These are phyloP conservation scores for Scatophagus argus DNA, from an alignment of 2,113 vertebrate species.

Conservation along the genomic window DNA sequence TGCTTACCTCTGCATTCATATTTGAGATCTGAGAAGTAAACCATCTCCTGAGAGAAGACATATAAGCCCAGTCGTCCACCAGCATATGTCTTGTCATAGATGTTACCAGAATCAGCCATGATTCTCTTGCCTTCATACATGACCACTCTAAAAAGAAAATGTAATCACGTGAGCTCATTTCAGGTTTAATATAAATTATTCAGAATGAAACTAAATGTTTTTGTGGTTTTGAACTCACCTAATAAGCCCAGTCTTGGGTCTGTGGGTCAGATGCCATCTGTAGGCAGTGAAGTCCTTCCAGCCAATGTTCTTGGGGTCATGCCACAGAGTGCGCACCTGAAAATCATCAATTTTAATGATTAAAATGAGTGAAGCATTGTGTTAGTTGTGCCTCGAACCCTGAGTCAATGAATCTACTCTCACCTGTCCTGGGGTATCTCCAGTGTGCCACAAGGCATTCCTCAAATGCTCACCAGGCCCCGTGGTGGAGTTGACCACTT, in stretches of 20 bases:
- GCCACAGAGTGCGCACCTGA: slow-evolving; percentile 97
- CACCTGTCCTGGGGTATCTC: slow-evolving; percentile 96
- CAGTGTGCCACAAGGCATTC: slow-evolving; percentile 98
- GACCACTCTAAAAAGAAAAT: slow-evolving; percentile 86
- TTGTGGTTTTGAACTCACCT: slow-evolving; percentile 82
- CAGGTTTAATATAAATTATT: neutral
- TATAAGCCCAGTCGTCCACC: slow-evolving; percentile 96
- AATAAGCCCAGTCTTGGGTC: slow-evolving; percentile 97
- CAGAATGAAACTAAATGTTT: neutral
- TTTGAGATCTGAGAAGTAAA: slow-evolving; percentile 99
- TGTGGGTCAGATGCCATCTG: slow-evolving; percentile 97
- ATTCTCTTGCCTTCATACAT: slow-evolving; percentile 99
- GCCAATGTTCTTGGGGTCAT: slow-evolving; percentile 96
- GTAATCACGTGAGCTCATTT: slow-evolving; percentile 25
- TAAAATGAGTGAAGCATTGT: neutral
- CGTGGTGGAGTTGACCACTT: slow-evolving; percentile 97
- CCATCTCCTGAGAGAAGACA: slow-evolving; percentile 99
- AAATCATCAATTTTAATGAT: slow-evolving; percentile 27
- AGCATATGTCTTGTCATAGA: slow-evolving; percentile 96
- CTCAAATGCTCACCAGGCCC: slow-evolving; percentile 98
- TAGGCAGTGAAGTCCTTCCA: slow-evolving; percentile 99
- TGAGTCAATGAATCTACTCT: slow-evolving; percentile 9
- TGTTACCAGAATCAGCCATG: slow-evolving; percentile 97
- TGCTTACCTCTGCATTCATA: slow-evolving; percentile 96
- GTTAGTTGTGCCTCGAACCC: neutral